These are phyloP conservation scores for Diabrotica virgifera DNA, from an alignment of 1,140 invertebrate genomes.

Conservation along the genomic window DNA sequence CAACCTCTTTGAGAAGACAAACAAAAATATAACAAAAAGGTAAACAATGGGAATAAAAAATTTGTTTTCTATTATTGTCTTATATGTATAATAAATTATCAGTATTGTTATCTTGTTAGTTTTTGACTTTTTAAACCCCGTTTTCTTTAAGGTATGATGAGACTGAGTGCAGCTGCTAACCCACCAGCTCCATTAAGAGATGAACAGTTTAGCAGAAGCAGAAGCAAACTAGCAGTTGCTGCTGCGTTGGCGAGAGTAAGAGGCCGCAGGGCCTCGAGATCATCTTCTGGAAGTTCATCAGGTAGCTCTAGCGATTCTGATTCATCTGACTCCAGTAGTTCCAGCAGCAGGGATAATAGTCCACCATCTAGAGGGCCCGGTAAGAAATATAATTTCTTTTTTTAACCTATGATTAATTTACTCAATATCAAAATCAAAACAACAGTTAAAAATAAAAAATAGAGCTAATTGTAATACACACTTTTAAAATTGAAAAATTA, in stretches of 20 bases:
- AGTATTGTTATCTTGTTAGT: no score
- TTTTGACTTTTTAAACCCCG: no score
- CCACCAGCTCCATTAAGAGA: conserved; percentile 44
- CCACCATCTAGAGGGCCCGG: conserved; percentile 41
- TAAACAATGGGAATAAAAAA: no score
- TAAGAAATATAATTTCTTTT: conserved; percentile 23
- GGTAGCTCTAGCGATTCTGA: conserved; percentile 51
- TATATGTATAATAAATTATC: no score
- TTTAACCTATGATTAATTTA: no score
- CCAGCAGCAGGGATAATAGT: conserved; percentile 46
- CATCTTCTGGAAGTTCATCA: conserved; percentile 51
- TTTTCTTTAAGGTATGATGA: conserved; percentile 44
- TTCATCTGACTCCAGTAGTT: conserved; percentile 48
- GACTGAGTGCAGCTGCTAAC: conserved; percentile 44
- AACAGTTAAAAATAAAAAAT: no score
- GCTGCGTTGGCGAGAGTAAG: conserved; percentile 44
- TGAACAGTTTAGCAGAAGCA: conserved; percentile 38
- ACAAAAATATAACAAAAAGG: no score
- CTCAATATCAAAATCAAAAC: no score
- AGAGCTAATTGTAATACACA: no score
- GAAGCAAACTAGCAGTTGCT: conserved; percentile 43
- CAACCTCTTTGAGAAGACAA: no score
- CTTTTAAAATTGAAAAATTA: no score
- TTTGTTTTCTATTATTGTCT: no score
- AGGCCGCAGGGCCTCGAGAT: conserved; percentile 47